A percentile compares a stretch with the other conserved stretches of the same genome.
These are phyloP conservation scores for Crossoptilon crossoptilon DNA, from an alignment of 2,797 vertebrate species.

Conservation along the genomic window DNA sequence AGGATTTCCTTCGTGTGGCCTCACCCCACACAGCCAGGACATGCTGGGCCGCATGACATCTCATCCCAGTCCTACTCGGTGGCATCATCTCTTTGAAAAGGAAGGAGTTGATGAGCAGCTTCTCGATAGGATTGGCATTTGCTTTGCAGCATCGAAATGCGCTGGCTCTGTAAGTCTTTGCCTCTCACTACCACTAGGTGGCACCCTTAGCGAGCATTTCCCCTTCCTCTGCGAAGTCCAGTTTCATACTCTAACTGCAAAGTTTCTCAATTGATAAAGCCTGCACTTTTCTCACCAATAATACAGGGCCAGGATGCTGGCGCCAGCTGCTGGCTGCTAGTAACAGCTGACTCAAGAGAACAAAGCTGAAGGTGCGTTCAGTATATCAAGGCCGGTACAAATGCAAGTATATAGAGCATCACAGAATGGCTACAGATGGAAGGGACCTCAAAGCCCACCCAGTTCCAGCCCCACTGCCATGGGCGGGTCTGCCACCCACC, in stretches of 20 bases:
- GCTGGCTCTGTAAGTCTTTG: neutral
- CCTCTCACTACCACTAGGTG: constrained; percentile 22
- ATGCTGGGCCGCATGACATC: rapidly evolving
- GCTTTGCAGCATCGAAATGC: neutral
- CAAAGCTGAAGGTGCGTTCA: neutral
- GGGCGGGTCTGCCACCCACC: too few relatives aligned
- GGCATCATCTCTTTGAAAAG: too few relatives aligned
- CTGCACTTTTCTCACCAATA: too few relatives aligned
- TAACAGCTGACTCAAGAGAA: neutral
- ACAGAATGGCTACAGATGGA: neutral
- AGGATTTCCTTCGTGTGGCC: rapidly evolving
- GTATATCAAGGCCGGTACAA: neutral
- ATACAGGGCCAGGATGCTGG: neutral
- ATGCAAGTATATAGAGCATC: neutral
- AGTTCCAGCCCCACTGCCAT: too few relatives aligned
- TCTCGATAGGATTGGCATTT: rapidly evolving
- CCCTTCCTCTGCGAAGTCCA: neutral
- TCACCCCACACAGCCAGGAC: neutral
- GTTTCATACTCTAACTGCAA: neutral
- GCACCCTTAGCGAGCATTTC: neutral
- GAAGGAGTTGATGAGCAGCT: neutral
- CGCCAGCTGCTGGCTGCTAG: neutral
- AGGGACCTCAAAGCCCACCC: neutral
- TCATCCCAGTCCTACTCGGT: too few relatives aligned
- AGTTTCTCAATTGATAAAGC: neutral